A percentile compares a stretch with the other conserved stretches of the same genome.
Evolutionary conservation across 2,113 vertebrate genomes (phyloP).

Genomic region (Pachypanchax playfairii): DNA sequence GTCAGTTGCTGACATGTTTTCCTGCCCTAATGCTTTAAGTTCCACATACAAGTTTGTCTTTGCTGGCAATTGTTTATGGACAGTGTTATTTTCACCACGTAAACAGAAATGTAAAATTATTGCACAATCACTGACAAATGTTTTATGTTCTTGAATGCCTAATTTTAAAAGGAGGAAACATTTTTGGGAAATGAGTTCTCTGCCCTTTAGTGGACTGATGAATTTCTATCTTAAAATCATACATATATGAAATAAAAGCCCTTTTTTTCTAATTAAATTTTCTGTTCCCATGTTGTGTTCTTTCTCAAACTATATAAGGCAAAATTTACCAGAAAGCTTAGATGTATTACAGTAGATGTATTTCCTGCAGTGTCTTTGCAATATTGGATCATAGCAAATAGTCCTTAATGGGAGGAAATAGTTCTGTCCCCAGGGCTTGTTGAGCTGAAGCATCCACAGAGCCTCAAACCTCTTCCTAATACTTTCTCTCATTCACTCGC

Average conservation of each 20-base stretch:
- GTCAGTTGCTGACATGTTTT: too few species aligned
- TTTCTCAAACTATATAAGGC: conserved; percentile 24
- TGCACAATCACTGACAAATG: not conserved
- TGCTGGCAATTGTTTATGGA: not conserved
- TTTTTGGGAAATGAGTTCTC: conserved; percentile 1
- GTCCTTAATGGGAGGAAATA: conserved; percentile 76
- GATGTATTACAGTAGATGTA: conserved; percentile 46
- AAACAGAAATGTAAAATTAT: too few species aligned
- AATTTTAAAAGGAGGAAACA: conserved; percentile 8
- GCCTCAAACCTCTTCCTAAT: conserved; percentile 29
- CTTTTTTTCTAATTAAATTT: conserved; percentile 9
- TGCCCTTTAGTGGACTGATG: conserved; percentile 40
- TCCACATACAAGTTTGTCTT: too few species aligned
- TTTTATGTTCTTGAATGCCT: conserved; percentile 4
- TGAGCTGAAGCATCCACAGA: conserved; percentile 33
- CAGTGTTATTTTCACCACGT: too few species aligned
- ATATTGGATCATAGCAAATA: conserved; percentile 70
- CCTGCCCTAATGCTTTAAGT: too few species aligned
- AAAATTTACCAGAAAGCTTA: conserved; percentile 48
- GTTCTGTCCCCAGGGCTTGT: conserved; percentile 62
- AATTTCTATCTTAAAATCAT: conserved; percentile 32
- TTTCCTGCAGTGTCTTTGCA: conserved; percentile 63
- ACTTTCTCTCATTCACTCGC: conserved; percentile 22
- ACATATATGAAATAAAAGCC: conserved; percentile 25
- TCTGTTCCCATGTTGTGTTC: conserved; percentile 47